A percentile compares a stretch with the other conserved stretches of the same genome.
phyloP scores from a whole-genome alignment of 2,113 vertebrate species.

The Numenius arquata region DNA sequence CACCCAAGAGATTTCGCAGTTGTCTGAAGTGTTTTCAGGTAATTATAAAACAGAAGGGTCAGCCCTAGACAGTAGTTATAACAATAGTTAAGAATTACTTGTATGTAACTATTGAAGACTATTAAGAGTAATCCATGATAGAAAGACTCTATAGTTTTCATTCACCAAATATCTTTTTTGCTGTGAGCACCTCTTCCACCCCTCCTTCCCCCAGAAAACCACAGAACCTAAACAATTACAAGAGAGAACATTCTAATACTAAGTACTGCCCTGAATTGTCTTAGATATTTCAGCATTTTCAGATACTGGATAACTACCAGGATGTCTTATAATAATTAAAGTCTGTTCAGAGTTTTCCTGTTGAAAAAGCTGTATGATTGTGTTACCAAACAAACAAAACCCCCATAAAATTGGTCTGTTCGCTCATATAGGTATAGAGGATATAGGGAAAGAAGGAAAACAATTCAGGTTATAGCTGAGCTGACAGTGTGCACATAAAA shows the following conservation, averaged over 20 bases:
- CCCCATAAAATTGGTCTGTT: background rate
- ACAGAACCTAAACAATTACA: background rate
- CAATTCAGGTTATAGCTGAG: background rate
- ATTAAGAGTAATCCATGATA: background rate
- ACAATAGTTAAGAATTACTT: background rate
- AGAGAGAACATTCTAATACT: background rate
- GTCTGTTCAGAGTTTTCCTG: background rate
- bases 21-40: constrained; percentile 77
- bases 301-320: background rate
- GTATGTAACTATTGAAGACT: background rate
- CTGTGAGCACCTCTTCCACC: background rate
- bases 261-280: background rate
- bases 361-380: background rate
- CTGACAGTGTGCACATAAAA: background rate
- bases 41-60: background rate
- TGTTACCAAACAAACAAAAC: background rate
- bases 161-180: background rate
- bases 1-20: constrained; percentile 55
- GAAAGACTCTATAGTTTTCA: background rate
- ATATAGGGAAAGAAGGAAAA: background rate
- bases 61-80: background rate
- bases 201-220: background rate
- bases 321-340: background rate
- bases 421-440: background rate
- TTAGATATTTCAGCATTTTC: background rate